Evolutionary conservation across 2,888 invertebrate genomes (phyloP).

Genomic region (Heterodera filipjevi): DNA sequence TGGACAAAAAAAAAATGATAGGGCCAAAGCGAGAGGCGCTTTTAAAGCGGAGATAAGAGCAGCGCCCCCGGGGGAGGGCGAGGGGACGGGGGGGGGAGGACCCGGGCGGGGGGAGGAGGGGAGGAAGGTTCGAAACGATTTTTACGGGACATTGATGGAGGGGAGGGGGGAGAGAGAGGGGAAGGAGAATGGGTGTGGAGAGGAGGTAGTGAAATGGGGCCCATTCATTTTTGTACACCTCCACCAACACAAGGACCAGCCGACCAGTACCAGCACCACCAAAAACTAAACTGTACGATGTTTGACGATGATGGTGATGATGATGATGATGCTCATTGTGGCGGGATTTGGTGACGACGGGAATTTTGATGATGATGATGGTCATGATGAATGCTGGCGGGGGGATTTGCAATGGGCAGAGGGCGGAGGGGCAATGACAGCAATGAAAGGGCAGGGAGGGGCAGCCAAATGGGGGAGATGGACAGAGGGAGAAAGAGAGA

Average conservation of each 20-base stretch:
- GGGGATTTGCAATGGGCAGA: background rate
- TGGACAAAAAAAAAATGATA: background rate
- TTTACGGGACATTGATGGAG: background rate
- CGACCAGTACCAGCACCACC: background rate
- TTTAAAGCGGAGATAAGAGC: background rate
- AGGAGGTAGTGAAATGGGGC: background rate
- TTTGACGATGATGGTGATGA: background rate
- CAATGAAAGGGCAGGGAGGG: background rate
- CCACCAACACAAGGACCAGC: too few relatives aligned
- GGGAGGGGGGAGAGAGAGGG: background rate
- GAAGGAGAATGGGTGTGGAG: background rate
- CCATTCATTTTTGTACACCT: background rate
- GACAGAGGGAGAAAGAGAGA: too few relatives aligned
- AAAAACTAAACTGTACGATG: background rate
- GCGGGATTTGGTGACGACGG: background rate
- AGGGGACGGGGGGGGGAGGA: too few relatives aligned
- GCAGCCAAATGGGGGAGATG: background rate
- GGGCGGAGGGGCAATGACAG: background rate
- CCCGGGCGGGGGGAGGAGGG: background rate
- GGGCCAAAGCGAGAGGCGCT: background rate
- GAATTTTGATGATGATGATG: background rate
- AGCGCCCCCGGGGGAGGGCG: too few relatives aligned
- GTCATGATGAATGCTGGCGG: background rate
- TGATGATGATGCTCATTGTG: background rate
- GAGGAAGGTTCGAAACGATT: constrained; percentile 1